phyloP scores from a whole-genome alignment of 1,140 invertebrate species.

The Cheumatopsyche charites region DNA sequence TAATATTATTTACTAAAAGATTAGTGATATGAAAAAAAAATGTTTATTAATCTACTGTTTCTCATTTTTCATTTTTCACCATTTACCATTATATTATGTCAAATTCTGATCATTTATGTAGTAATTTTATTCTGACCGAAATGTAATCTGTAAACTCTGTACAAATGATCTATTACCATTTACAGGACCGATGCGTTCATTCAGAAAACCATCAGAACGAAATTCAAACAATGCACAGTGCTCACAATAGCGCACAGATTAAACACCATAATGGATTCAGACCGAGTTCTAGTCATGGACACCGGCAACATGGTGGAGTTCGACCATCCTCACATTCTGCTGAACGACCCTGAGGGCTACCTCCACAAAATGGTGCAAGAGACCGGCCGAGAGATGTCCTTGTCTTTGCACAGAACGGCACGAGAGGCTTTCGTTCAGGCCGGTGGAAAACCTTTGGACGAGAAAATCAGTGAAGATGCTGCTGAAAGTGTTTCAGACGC shows the following conservation, averaged over 20 bases:
- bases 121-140: neutral
- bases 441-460: conserved; percentile 10
- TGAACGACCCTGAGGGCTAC: conserved; percentile 65
- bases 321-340: conserved; percentile 66
- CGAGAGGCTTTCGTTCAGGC: conserved; percentile 30
- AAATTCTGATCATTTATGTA: neutral
- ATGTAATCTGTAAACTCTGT: too few relatives aligned
- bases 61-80: too few relatives aligned
- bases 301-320: conserved; percentile 65
- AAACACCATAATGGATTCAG: conserved; percentile 84
- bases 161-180: too few relatives aligned
- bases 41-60: too few relatives aligned
- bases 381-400: conserved; percentile 61
- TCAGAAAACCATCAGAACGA: conserved; percentile 66
- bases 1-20: too few relatives aligned
- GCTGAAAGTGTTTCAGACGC: neutral
- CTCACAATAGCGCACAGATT: conserved; percentile 78
- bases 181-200: conserved; percentile 68
- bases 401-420: conserved; percentile 19
- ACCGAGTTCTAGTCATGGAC: conserved; percentile 77
- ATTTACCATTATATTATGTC: too few relatives aligned
- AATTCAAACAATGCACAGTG: conserved; percentile 71
- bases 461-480: neutral
- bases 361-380: conserved; percentile 74
- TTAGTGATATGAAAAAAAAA: too few relatives aligned